Evolutionary conservation across 2,113 vertebrate genomes (phyloP).

Genomic region (Thymallus thymallus): DNA sequence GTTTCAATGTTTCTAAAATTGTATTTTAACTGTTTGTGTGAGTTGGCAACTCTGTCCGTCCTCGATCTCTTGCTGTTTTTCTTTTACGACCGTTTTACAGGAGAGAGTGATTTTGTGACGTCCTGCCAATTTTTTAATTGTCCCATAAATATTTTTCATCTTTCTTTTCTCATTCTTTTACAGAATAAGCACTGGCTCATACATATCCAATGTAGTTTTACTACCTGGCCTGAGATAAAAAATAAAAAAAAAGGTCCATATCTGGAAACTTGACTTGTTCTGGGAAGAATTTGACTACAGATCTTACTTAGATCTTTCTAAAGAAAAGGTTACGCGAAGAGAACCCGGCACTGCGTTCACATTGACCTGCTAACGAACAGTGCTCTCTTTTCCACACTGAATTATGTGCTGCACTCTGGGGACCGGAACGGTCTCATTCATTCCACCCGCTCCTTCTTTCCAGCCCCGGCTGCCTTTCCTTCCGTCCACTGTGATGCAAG

Average conservation of each 20-base stretch:
- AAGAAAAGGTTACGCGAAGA: constrained; percentile 20
- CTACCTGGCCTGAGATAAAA: constrained; percentile 56
- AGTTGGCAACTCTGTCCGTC: constrained; percentile 20
- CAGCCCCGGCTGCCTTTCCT: background rate
- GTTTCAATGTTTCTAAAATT: constrained; percentile 35
- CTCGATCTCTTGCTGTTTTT: constrained; percentile 15
- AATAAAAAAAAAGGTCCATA: constrained; percentile 39
- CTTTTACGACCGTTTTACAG: constrained; percentile 42
- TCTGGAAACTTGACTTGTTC: constrained; percentile 43
- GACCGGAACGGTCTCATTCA: constrained; percentile 1
- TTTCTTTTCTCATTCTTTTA: constrained; percentile 29
- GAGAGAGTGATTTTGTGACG: constrained; percentile 60
- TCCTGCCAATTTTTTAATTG: constrained; percentile 61
- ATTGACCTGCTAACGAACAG: constrained; percentile 48
- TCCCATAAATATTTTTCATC: constrained; percentile 58
- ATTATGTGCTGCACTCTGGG: constrained; percentile 8
- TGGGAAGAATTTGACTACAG: constrained; percentile 38
- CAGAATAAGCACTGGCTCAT: constrained; percentile 45
- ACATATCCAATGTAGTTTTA: constrained; percentile 55
- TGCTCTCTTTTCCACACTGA: constrained; percentile 34
- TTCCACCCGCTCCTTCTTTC: constrained; percentile 20
- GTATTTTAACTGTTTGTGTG: constrained; percentile 42
- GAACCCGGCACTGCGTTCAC: constrained; percentile 35
- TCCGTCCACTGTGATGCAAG: background rate
- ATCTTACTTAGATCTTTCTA: constrained; percentile 18